These are phyloP conservation scores for Micromys minutus DNA, from an alignment of 2,113 vertebrate species.

Conservation along the genomic window DNA sequence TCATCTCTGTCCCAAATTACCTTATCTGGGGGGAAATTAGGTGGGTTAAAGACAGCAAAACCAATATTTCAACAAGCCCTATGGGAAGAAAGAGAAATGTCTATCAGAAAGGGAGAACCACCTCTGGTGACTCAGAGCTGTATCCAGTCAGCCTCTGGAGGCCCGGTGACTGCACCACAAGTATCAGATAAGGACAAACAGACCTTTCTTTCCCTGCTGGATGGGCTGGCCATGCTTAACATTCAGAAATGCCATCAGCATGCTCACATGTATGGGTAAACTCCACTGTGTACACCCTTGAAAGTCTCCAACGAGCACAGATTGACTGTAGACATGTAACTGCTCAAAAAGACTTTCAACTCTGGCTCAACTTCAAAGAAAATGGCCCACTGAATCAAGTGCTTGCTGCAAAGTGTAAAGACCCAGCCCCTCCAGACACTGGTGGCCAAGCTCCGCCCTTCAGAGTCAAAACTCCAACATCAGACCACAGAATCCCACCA, in stretches of 20 bases:
- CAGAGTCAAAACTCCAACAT: too few relatives aligned
- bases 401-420: background rate
- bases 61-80: conserved; percentile 26
- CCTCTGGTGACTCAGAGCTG: background rate
- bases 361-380: background rate
- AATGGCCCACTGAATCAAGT: background rate
- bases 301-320: conserved; percentile 57
- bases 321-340: conserved; percentile 21
- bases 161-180: background rate
- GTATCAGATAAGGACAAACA: background rate
- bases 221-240: background rate
- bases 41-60: conserved; percentile 52
- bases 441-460: background rate
- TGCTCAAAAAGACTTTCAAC: conserved; percentile 46
- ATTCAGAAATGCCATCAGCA: conserved; percentile 66
- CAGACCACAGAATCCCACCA: background rate
- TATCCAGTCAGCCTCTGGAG: background rate
- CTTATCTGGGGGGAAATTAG: conserved; percentile 56
- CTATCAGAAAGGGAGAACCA: background rate
- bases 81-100: conserved; percentile 34
- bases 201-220: conserved; percentile 1
- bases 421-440: background rate
- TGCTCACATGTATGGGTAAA: conserved; percentile 70
- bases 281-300: conserved; percentile 63
- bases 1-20: conserved; percentile 76